Evolutionary conservation across 2,113 vertebrate genomes (phyloP).

Genomic region (Rhinogobius similis): DNA sequence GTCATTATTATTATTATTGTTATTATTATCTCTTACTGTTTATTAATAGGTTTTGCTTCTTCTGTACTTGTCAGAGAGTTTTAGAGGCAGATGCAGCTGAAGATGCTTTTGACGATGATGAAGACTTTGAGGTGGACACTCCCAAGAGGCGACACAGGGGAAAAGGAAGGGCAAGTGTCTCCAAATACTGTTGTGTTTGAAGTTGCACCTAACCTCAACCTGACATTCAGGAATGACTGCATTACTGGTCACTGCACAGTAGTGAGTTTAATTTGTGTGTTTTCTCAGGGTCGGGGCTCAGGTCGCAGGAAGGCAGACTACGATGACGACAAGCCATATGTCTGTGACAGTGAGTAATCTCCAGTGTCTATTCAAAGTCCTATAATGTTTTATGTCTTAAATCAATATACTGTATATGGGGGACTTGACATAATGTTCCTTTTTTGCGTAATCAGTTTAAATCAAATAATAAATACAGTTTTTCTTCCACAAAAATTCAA

Average conservation of each 20-base stretch:
- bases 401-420: too few relatives aligned
- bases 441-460: too few relatives aligned
- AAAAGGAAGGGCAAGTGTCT: constrained; percentile 90
- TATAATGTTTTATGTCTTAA: background rate
- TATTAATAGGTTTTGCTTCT: background rate
- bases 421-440: too few relatives aligned
- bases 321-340: constrained; percentile 95
- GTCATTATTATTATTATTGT: background rate
- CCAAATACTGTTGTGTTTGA: background rate
- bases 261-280: constrained; percentile 4
- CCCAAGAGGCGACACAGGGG: constrained; percentile 94
- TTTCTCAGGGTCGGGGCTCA: constrained; percentile 87
- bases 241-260: background rate
- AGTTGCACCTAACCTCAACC: background rate
- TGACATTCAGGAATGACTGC: background rate
- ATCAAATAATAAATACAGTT: too few relatives aligned
- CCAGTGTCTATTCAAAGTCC: background rate
- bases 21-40: background rate
- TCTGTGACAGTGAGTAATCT: constrained; percentile 94
- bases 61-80: constrained; percentile 82
- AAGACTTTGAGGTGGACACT: constrained; percentile 94
- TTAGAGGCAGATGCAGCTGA: constrained; percentile 96
- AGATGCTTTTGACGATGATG: constrained; percentile 93
- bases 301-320: constrained; percentile 88
- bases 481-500: too few relatives aligned